Base-by-base conservation (phyloP, 2,888 invertebrate species). In the Muscina levida region DNA sequence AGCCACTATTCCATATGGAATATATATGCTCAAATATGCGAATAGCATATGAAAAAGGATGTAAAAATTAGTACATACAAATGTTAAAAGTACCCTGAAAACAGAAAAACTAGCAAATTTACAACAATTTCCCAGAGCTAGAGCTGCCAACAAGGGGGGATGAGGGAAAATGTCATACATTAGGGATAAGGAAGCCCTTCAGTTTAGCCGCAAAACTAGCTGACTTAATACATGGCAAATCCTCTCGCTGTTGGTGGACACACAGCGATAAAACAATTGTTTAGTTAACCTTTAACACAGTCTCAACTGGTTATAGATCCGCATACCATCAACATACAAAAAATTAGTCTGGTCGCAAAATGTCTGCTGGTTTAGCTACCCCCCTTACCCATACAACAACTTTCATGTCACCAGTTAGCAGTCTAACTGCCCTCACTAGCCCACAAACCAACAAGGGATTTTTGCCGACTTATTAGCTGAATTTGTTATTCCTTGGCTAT, bases 401-500 rank as follows among this genome's bases (percentile, higher is more conserved):
- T 44, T n/a, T 17, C 4, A 46, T 17, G 15, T 11, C 17, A 46
- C n/a, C 15, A 15, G 2, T 17, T 3, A 4, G 19, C 22, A 53
- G 24, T 2, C 22, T 22, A 11, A 2, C 53, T 53, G 8, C 22
- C 19, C 51, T 11, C 1, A 22, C 51, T 2, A 26, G 5, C 44
- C n/a, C n/a, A n/a, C n/a, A 26, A 13, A 42, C 26, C 57, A 70
- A 66, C 56, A 24, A 11, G 65, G 65, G 70, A 77, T 80, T 51
- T 68, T 72, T 80, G 72, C 57, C 66, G 70, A 66, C 77, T 72
- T 79, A 79, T 70, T 79, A 68, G 62, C 72, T 68, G 53, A 67
- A 75, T 42, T 22, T 56, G 8, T 42, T 53, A 66, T 46, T 67
- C 56, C n/a, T n/a, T n/a, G n/a, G n/a, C n/a, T n/a, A n/a, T n/a